These are phyloP conservation scores for Oxyruncus cristatus DNA, from an alignment of 2,113 vertebrate species.

Conservation along the genomic window DNA sequence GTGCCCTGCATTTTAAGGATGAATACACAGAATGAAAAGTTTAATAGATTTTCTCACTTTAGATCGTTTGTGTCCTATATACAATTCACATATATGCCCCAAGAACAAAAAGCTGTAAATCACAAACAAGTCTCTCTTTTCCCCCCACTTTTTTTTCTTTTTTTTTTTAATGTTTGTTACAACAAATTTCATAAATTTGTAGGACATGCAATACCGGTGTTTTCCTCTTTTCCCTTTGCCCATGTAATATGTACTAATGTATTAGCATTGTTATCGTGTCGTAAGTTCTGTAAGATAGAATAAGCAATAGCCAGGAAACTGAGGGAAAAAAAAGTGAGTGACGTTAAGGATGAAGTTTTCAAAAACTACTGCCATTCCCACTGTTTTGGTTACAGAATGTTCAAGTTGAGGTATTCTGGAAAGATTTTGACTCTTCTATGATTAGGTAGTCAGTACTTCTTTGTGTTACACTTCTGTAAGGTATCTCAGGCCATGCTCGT, in stretches of 20 bases:
- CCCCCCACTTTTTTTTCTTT: background rate
- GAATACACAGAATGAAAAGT: background rate
- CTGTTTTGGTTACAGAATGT: background rate
- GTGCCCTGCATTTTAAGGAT: background rate
- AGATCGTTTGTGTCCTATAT: background rate
- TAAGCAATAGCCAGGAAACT: background rate
- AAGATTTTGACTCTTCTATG: background rate
- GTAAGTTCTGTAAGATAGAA: background rate
- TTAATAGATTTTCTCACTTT: background rate
- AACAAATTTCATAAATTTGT: background rate
- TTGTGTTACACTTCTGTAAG: background rate
- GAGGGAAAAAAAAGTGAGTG: background rate
- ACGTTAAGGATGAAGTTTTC: background rate
- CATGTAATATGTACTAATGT: background rate
- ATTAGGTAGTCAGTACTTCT: background rate
- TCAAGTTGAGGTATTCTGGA: background rate
- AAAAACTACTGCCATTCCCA: background rate
- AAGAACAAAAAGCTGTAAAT: background rate
- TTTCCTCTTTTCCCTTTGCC: background rate
- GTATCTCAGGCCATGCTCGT: background rate
- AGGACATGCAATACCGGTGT: background rate
- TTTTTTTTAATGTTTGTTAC: background rate
- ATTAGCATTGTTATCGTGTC: background rate
- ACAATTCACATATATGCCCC: background rate
- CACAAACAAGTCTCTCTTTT: background rate